phyloP scores from a whole-genome alignment of 2,113 vertebrate genomes.

The Salvelinus sp. region DNA sequence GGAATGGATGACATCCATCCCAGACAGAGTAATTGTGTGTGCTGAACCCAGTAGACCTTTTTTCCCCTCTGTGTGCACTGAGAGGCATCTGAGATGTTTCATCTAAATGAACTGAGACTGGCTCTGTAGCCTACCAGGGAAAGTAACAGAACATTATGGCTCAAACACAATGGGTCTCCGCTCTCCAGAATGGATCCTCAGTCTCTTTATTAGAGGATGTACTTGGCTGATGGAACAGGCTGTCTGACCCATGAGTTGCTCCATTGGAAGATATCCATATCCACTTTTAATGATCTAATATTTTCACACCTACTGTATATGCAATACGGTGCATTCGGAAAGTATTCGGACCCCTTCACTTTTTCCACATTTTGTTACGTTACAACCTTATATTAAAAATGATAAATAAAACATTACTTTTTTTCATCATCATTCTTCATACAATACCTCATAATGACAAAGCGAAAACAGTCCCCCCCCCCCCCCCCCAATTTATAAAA shows the following conservation, averaged over 20 bases:
- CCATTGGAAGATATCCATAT: neutral
- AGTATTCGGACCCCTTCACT: too few species aligned
- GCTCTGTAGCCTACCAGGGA: neutral
- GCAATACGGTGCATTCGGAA: too few species aligned
- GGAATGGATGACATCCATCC: constrained; percentile 10
- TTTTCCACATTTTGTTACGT: too few species aligned
- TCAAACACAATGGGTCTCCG: neutral
- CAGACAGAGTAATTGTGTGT: constrained; percentile 1
- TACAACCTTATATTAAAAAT: too few species aligned
- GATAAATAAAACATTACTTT: too few species aligned
- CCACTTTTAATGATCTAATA: neutral
- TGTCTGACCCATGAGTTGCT: neutral
- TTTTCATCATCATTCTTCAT: too few species aligned
- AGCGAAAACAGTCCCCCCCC: too few species aligned
- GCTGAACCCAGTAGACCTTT: constrained; percentile 6
- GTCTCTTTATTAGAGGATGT: neutral
- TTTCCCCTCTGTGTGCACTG: constrained; percentile 1
- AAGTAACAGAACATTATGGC: neutral
- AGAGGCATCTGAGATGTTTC: neutral
- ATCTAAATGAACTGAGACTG: neutral
- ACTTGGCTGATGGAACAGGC: neutral
- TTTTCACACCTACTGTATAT: neutral
- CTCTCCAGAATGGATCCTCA: neutral
- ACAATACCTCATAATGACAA: too few species aligned
- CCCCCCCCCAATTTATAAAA: too few species aligned